phyloP scores from a whole-genome alignment of 2,797 vertebrate genomes.

The Rhadinocentrus ornatus region DNA sequence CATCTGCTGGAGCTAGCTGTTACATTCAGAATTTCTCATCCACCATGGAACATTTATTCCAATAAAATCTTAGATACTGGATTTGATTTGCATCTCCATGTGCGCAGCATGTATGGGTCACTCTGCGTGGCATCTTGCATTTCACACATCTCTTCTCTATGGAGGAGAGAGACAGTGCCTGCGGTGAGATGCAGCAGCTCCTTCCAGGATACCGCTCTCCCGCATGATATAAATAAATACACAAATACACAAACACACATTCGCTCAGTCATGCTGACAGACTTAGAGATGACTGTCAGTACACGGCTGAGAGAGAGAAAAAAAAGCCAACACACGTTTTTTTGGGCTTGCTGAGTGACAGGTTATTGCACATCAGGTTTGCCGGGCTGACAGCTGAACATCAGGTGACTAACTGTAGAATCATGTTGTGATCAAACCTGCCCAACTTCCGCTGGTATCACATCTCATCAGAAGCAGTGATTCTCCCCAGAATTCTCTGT shows the following conservation, averaged over 20 bases:
- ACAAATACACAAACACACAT: conserved; percentile 41
- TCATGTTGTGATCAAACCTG: conserved; percentile 45
- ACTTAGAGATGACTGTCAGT: conserved; percentile 43
- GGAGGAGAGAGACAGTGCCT: conserved; percentile 47
- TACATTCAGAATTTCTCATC: conserved; percentile 21
- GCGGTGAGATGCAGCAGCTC: conserved; percentile 38
- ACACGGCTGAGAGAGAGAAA: conserved; percentile 14
- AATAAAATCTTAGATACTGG: conserved; percentile 42
- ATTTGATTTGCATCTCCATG: conserved; percentile 54
- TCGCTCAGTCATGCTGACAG: conserved; percentile 44
- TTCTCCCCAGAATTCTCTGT: conserved; percentile 1
- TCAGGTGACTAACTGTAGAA: conserved; percentile 35
- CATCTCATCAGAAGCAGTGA: conserved; percentile 15
- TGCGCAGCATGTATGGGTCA: conserved; percentile 52
- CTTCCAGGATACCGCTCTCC: conserved; percentile 39
- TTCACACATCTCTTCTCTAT: conserved; percentile 56
- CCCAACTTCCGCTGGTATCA: conserved; percentile 27
- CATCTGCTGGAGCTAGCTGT: conserved; percentile 15
- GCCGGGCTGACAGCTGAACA: conserved; percentile 26
- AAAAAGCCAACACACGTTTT: conserved; percentile 26
- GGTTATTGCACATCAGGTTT: conserved; percentile 29
- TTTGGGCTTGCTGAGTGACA: conserved; percentile 53
- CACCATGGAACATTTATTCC: conserved; percentile 26
- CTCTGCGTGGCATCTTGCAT: conserved; percentile 44
- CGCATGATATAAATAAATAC: conserved; percentile 45